Evolutionary conservation across 2,113 vertebrate genomes (phyloP).

Genomic region (Hydropotes inermis): DNA sequence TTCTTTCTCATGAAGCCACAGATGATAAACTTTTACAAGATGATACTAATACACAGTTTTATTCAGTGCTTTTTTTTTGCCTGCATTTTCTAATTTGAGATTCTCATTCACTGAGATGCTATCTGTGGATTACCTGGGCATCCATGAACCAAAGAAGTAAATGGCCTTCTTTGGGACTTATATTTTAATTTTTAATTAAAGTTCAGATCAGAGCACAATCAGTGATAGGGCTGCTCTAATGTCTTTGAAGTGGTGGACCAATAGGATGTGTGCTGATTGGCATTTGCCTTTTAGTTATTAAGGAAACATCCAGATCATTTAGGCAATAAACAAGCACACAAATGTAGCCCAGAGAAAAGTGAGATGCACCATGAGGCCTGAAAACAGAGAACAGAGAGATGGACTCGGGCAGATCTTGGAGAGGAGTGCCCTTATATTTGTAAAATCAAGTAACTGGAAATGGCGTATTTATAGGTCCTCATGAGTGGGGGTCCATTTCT

Average conservation of each 20-base stretch:
- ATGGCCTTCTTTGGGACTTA: background rate
- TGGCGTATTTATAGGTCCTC: background rate
- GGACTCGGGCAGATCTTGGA: background rate
- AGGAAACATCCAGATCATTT: constrained; percentile 50
- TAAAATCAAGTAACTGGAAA: background rate
- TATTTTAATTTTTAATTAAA: constrained; percentile 55
- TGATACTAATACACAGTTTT: background rate
- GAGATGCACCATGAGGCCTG: background rate
- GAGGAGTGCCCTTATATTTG: background rate
- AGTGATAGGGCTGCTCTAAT: constrained; percentile 19
- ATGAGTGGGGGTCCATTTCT: fast-evolving
- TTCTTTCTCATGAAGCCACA: background rate
- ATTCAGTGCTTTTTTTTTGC: background rate
- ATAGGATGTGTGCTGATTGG: constrained; percentile 38
- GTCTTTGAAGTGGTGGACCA: constrained; percentile 25
- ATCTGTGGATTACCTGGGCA: background rate
- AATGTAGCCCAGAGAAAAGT: constrained; percentile 14
- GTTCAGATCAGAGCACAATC: background rate
- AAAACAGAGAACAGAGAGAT: background rate
- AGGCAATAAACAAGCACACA: constrained; percentile 23
- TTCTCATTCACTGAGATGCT: background rate
- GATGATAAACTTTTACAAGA: background rate
- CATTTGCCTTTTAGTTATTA: constrained; percentile 46
- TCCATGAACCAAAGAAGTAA: background rate
- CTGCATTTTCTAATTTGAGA: background rate